Evolutionary conservation across 2,888 invertebrate species (phyloP), one percentile per base, ranked within the genome.

Genomic region (Spodoptera exigua): DNA sequence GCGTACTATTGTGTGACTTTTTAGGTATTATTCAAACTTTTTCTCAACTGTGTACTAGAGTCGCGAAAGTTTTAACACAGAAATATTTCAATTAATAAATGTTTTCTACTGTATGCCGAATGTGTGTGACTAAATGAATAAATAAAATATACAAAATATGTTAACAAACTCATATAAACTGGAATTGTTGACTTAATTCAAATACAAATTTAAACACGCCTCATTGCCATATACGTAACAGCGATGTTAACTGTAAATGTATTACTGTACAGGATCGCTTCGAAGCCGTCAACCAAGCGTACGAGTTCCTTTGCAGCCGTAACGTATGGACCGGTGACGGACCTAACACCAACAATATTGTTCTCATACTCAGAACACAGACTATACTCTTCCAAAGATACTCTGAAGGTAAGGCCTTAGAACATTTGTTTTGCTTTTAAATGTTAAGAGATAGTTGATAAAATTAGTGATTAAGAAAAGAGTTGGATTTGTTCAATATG

Each of bases 251-350:
- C 3, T 13, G 1, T 12, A 11, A 45, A 14, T 1, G 17, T 41
- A n/a, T 1, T 17, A 0, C 43, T 62, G 81, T 80, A 7, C 86
- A 98, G 96, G 99, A 99, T 86, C 97, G 97, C 81, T 99, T 99
- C 92, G 99, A 99, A 86, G 96, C 97, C 79, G 99, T 99, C 16
- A 99, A 99, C 92, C 97, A 98, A 87, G 99, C 99, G 0, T 99
- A 99, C 87, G 99, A 99, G 91, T 99, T 99, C 90, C 94, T 99
- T 14, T 99, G 99, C 89, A 99, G 99, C 79, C 96, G 98, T 61
- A 97, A 96, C 81, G 97, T 97, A 43, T 97, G 97, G 97, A 96
- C 96, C 52, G 96, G 96, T 2, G 97, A 97, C 78, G 99, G 98
- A 0, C 99, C 99, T 0, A 98, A 99, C 94, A 98, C 99, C 0